Base-by-base conservation (phyloP, 1,140 invertebrate genomes). In the Copidosoma floridanum region DNA sequence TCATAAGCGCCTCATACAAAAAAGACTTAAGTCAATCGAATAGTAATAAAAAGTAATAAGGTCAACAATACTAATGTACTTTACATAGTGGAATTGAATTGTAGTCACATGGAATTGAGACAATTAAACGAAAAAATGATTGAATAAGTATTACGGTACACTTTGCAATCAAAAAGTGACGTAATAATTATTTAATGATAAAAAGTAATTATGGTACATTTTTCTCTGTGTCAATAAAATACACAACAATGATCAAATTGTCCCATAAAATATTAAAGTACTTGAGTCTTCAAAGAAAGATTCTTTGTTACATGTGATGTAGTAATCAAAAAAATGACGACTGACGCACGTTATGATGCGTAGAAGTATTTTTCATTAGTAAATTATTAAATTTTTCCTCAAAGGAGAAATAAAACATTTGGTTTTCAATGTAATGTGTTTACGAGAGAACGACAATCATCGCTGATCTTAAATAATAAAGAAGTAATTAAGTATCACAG, bases 391-490 rank as follows among this genome's bases (percentile, higher is more conserved):
- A 56, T 57, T 44, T 27, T 57, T 40, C 61, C 5, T 5, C 23
- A 14, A 20, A 41, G 52, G 44, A 54, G 59, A 58, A 56, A 50
- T 35, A 57, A 67, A 61, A 63, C 60, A 70, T 64, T 24, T 69
- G 57, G 65, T 66, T 68, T 38, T 12, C 35, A 38, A 21, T 61
- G 61, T 35, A 57, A 72, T 70, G 38, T 69, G 65, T 75, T 75
- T 61, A 67, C 64, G 62, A 66, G n/a, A n/a, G 67, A 68, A 71
- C 68, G 71, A 75, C 73, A 75, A 77, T 75, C 72, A 77, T 75
- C 67, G 65, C 64, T 63, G 27, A 65, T 57, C 61, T 55, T 60
- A 48, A 59, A 59, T 29, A 21, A 5, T 44, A 60, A 48, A 16
- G 8, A 24, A 21, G 16, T 40, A 38, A 53, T 18, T 16, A 29